Conservation (phyloP, 2,888 invertebrate species). For the Xanthia icteritia region DNA sequence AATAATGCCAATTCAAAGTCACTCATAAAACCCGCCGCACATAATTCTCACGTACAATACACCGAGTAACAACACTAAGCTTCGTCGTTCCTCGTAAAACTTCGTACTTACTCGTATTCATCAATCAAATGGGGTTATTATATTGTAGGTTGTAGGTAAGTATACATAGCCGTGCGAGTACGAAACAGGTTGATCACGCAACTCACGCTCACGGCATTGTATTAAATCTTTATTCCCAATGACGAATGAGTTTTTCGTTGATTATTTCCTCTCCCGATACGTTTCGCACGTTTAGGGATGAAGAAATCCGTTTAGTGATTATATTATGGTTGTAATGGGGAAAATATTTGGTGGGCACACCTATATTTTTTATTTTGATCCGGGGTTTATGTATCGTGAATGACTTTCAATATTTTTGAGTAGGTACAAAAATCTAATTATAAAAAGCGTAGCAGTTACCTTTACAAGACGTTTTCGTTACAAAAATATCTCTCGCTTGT, state of each 20-base stretch:
- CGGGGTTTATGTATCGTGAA: neutral
- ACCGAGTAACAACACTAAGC: constrained; percentile 56
- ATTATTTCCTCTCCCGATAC: constrained; percentile 67
- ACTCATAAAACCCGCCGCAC: constrained; percentile 50
- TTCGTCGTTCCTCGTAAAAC: constrained; percentile 64
- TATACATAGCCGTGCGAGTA: constrained; percentile 61
- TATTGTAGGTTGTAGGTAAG: constrained; percentile 66
- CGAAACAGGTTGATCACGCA: constrained; percentile 68
- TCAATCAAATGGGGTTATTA: constrained; percentile 82
- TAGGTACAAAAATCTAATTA: no score
- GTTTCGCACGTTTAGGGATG: constrained; percentile 53
- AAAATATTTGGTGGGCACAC: constrained; percentile 33
- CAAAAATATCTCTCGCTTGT: neutral
- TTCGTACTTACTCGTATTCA: constrained; percentile 73
- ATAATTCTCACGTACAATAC: constrained; percentile 60
- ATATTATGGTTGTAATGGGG: constrained; percentile 59
- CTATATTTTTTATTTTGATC: constrained; percentile 22
- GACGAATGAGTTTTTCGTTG: constrained; percentile 70
- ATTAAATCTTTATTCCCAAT: constrained; percentile 70
- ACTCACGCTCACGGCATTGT: constrained; percentile 66
- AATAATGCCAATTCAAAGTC: constrained; percentile 59
- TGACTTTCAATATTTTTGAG: neutral
- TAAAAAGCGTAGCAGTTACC: no score
- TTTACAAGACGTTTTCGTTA: no score
- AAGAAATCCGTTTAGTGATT: constrained; percentile 62